Evolutionary conservation across 2,888 invertebrate genomes (phyloP), one percentile per base, ranked within the genome.

Genomic region (Phalera bucephala): DNA sequence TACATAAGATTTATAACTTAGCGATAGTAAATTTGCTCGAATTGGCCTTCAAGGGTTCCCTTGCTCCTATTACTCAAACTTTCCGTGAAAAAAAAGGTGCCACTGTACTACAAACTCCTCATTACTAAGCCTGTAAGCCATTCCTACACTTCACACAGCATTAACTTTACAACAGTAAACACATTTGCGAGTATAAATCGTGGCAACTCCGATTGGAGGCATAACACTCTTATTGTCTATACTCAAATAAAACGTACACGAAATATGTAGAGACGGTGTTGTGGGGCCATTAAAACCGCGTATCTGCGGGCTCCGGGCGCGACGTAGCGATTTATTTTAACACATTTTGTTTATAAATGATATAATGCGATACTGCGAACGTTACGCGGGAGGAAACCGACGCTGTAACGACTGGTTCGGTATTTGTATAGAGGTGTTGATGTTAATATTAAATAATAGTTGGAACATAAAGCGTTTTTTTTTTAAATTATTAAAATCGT

Each of bases 341-440:
- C 88, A 86, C 89, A 88, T 89, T 88, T 89, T 89, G 88, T 89
- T 89, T 89, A 88, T 89, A 89, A 89, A 89, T 89, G 86, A 89
- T 88, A 88, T 87, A 89, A 89, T 86, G 84, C 82, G 86, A 88
- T 87, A 87, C 84, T 69, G 66, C 71, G 78, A 58, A 61, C 73
- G 75, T 74, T 77, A 75, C 77, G 71, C 78, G 67, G 64, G 70
- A 74, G 76, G 74, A 76, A 70, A 75, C 72, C 50, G 72, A 64
- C 72, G 68, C 68, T 71, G 76, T 72, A 72, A 72, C 70, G 72
- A 72, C 54, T 48, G 52, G 56, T 72, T 72, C 62, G 63, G 63
- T 63, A 79, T 60, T 49, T 46, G 7, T 67, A 59, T 47, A 36
- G 80, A 80, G 85, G 1, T 75, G 79, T 5, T 70, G 23, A 32